A percentile compares a stretch with the other conserved stretches of the same genome.
Conservation (phyloP, 2,113 vertebrate genomes). For the Chauna torquata region DNA sequence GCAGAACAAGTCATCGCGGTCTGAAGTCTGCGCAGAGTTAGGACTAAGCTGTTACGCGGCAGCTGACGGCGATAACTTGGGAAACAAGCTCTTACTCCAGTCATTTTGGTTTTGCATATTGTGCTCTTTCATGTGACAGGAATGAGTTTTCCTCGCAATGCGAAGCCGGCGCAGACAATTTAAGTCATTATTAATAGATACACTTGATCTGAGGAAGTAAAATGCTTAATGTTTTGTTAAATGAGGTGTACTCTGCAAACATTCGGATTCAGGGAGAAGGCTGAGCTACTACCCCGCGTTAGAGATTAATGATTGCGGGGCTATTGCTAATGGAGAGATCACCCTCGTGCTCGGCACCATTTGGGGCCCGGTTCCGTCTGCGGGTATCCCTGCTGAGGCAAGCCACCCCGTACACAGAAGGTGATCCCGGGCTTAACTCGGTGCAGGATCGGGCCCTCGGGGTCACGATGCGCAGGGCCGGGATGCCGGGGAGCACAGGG, state of each 20-base stretch:
- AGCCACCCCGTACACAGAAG: not conserved
- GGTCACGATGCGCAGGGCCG: fast-evolving
- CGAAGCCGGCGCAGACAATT: slow-evolving; percentile 30
- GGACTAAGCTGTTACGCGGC: not conserved
- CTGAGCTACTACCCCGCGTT: not conserved
- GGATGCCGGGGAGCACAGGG: too few relatives aligned
- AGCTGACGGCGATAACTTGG: not conserved
- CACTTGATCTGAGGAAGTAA: slow-evolving; percentile 51
- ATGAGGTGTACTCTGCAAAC: slow-evolving; percentile 64
- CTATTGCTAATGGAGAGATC: not conserved
- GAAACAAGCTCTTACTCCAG: fast-evolving
- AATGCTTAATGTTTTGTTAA: slow-evolving; percentile 60
- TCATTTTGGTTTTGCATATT: not conserved
- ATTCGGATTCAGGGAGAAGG: not conserved
- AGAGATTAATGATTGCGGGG: not conserved
- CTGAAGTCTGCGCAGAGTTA: not conserved
- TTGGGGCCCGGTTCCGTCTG: not conserved
- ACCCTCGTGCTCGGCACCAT: not conserved
- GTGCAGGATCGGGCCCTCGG: not conserved
- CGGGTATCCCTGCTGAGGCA: not conserved
- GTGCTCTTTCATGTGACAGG: not conserved
- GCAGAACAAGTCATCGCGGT: not conserved
- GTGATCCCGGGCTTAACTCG: not conserved
- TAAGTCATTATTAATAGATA: slow-evolving; percentile 65
- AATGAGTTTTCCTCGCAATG: slow-evolving; percentile 39